Percentiles rank a stretch among this genome's conserved stretches.
These are phyloP conservation scores for Aplocera efformata DNA, from an alignment of 2,888 invertebrate genomes.

Conservation along the genomic window DNA sequence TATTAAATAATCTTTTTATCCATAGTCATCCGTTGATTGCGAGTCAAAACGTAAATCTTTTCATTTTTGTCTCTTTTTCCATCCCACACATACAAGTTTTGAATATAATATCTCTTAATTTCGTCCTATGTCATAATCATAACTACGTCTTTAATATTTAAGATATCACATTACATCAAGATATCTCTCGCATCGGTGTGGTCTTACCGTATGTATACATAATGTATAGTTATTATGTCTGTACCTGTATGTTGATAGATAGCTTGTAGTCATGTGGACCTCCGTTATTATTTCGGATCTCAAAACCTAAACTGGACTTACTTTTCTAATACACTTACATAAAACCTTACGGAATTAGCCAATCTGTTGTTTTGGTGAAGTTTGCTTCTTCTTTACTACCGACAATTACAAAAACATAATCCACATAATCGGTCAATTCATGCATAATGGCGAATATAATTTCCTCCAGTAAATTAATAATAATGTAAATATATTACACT, in stretches of 20 bases:
- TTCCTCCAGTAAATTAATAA: neutral
- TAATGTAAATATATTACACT: too few relatives aligned
- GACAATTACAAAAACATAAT: neutral
- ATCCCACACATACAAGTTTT: too few relatives aligned
- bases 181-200: slow-evolving; percentile 17
- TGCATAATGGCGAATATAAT: neutral
- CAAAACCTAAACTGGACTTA: too few relatives aligned
- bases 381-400: too few relatives aligned
- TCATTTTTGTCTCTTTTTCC: too few relatives aligned
- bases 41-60: too few relatives aligned
- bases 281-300: slow-evolving; percentile 53
- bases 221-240: slow-evolving; percentile 5
- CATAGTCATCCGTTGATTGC: too few relatives aligned
- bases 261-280: slow-evolving; percentile 8
- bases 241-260: slow-evolving; percentile 13
- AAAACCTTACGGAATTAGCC: too few relatives aligned
- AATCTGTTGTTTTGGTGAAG: too few relatives aligned
- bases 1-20: too few relatives aligned
- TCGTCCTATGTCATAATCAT: neutral
- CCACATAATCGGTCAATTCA: neutral
- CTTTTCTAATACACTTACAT: too few relatives aligned
- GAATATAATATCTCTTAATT: slow-evolving; percentile 6
- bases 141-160: slow-evolving; percentile 6
- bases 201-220: slow-evolving; percentile 18
- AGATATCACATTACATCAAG: slow-evolving; percentile 21